Evolutionary conservation across 1,140 invertebrate genomes (phyloP), one percentile per base, ranked within the genome.

Genomic region (Lepidostoma basale): DNA sequence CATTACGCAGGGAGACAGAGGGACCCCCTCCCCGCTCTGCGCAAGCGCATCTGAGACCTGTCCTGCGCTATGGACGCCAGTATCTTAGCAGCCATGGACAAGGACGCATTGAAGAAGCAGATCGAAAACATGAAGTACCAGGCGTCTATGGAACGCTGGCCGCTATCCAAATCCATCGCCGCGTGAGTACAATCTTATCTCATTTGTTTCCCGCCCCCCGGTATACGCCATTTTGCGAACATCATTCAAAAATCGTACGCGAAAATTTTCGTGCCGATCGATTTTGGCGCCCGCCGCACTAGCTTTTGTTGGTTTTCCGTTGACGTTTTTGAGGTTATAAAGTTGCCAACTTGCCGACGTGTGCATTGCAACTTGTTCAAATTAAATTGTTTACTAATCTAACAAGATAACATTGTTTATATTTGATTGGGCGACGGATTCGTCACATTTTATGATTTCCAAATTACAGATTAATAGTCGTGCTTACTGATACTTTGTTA

Each of bases 91-190:
- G 89, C 87, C 88, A 97, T 97, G 94, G 94, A 97, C 86, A 95
- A 95, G 87, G 94, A 96, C 89, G 93, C 93, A 87, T 85, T 97
- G 83, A 94, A 94, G 86, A 96, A 96, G 87, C 94, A 97, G 87
- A 96, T 97, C 79, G 94, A 96, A 82, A 96, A 96, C 84, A 94
- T 97, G 93, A 94, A 95, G 85, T 95, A 95, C 84, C 94, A 96
- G 82, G 93, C 93, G 66, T 90, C 92, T 76, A 96, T 97, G 94
- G 94, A 96, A 85, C 90, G 94, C 81, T 96, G 94, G 94, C 93
- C 93, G 54, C 85, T 96, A 67, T 95, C 93, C 76, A 95, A 94
- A 85, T 94, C 92, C 80, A 96, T 97, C 79, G 89, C 92, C 77
- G 93, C 94, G 94, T 96, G 88, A 96, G 94, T 96, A 85, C 52